Base-by-base conservation (phyloP, 2,113 vertebrate species). In the Miniopterus natalensis region DNA sequence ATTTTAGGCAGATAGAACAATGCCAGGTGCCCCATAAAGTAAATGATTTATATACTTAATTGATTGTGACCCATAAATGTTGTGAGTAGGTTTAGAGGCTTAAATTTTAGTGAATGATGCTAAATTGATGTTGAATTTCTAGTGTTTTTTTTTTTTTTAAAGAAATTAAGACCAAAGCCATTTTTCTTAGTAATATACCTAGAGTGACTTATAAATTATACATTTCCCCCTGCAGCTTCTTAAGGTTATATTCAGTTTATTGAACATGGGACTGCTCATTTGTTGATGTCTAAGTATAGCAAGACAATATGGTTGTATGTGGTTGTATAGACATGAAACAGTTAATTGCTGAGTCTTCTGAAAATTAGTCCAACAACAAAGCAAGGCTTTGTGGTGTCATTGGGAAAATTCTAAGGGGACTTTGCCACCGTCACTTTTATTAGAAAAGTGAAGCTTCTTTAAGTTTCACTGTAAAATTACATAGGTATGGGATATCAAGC, bases 71-170 rank as follows among this genome's bases (percentile, higher is more conserved):
- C 96, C 49, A 51, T 53, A 81, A 84, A 29, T 47, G 27, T 94
- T 95, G 25, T 55, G 49, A 80, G 23, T 95, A 36, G 6, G 29
- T 80, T 55, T 92, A 84, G 85, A 90, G 55, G 45, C 6, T 55
- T 79, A 84, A 63, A 84, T 73, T 96, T 96, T 87, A 84, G 31
- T 96, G 88, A 88, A 65, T 55, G 63, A 65, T 92, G 36, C 29
- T 94, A 71, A 74, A 74, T 51, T 84, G 77, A 77, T 3, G 3
- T 59, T 90, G 88, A 61, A 66, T 49, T 73, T 63, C 27, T 63
- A 59, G 65, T n/a, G 6, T 45, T 17, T 8, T 61, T 3, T 27
- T 23, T 61, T 57, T 66, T 77, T 57, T 17, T 3, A 11, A 27
- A 70, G 59, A 85, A 71, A 71, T 73, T 81, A 77, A 17, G 25